Evolutionary conservation across 1,140 invertebrate species (phyloP).

Genomic region (Ylistrum balloti): DNA sequence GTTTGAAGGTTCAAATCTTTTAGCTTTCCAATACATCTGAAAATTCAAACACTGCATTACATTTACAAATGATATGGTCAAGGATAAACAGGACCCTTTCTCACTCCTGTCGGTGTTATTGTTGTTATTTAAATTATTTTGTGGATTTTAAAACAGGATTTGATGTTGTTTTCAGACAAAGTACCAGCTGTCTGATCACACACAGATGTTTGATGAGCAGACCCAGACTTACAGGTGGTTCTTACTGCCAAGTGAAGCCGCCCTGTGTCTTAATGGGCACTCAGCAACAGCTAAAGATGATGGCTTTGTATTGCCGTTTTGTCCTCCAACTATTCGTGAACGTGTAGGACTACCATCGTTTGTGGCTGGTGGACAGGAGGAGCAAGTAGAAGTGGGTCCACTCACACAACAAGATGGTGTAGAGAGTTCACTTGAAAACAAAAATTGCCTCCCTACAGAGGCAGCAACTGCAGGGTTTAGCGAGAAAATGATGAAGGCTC

Average conservation of each 20-base stretch:
- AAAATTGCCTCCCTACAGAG: background rate
- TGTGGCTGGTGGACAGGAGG: background rate
- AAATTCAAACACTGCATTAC: too few species aligned
- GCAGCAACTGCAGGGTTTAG: background rate
- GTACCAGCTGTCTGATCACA: constrained; percentile 89
- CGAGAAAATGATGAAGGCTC: background rate
- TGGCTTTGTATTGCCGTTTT: constrained; percentile 66
- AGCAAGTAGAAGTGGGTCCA: background rate
- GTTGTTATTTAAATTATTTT: too few species aligned
- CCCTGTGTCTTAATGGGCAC: constrained; percentile 70
- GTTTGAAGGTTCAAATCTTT: too few species aligned
- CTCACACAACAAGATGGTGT: background rate
- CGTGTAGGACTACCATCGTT: constrained; percentile 55
- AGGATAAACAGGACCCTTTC: too few species aligned
- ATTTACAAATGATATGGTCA: too few species aligned
- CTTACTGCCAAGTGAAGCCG: constrained; percentile 86
- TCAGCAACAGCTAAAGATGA: background rate
- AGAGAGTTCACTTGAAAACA: background rate
- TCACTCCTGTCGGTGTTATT: too few species aligned
- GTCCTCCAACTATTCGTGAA: constrained; percentile 62
- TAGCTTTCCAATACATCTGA: too few species aligned
- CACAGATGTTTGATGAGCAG: constrained; percentile 87
- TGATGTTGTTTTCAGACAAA: constrained; percentile 85
- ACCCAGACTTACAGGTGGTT: constrained; percentile 91
- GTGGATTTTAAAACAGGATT: too few species aligned